Percentiles rank a stretch among this genome's conserved stretches.
Conservation (phyloP, 2,888 invertebrate genomes). For the Electrophaes corylata region DNA sequence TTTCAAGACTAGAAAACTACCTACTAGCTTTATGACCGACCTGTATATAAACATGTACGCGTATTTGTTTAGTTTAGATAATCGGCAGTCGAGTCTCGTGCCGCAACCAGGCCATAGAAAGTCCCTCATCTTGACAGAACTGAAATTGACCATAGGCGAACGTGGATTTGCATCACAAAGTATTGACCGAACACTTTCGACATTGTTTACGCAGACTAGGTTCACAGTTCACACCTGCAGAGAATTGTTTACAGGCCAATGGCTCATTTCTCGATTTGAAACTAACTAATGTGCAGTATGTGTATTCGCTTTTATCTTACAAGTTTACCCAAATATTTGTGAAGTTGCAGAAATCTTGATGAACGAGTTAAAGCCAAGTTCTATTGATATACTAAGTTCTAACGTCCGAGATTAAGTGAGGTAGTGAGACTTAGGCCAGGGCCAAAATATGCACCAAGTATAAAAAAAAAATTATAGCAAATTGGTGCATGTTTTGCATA, state of each 20-base stretch:
- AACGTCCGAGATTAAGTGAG: too few relatives aligned
- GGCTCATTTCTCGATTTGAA: neutral
- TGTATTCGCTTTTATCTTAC: too few relatives aligned
- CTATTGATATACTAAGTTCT: too few relatives aligned
- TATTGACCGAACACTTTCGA: constrained; percentile 56
- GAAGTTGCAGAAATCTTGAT: too few relatives aligned
- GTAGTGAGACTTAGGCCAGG: too few relatives aligned
- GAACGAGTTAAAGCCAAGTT: too few relatives aligned
- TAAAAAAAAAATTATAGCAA: too few relatives aligned
- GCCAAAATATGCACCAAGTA: too few relatives aligned
- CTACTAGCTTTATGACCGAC: constrained; percentile 42
- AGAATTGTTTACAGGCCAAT: neutral
- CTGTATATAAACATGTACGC: constrained; percentile 62
- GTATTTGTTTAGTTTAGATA: constrained; percentile 60
- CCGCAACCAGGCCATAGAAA: constrained; percentile 73
- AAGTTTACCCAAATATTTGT: too few relatives aligned
- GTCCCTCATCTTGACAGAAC: constrained; percentile 70
- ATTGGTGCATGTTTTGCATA: too few relatives aligned
- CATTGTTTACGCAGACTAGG: constrained; percentile 44
- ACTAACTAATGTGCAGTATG: neutral
- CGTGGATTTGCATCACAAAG: constrained; percentile 73
- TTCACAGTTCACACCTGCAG: constrained; percentile 15
- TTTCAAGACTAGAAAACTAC: constrained; percentile 48
- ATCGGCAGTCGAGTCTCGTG: constrained; percentile 64
- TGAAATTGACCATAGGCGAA: constrained; percentile 68